These are phyloP conservation scores for Sitophilus oryzae DNA, from an alignment of 1,140 invertebrate genomes.

Conservation along the genomic window DNA sequence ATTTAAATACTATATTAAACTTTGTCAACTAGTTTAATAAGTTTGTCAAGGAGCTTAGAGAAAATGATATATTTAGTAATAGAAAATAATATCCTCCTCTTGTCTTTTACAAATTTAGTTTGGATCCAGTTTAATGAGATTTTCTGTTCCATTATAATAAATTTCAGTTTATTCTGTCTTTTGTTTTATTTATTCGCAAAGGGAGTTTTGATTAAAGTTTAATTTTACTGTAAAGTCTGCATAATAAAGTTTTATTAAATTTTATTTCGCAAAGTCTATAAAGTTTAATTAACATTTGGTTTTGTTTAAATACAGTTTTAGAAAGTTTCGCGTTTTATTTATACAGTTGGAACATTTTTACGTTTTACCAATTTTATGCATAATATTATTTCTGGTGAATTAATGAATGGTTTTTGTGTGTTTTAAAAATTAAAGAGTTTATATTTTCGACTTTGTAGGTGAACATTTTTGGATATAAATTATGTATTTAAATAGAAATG, in stretches of 20 bases:
- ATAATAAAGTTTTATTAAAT: conserved; percentile 10
- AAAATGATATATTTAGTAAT: conserved; percentile 21
- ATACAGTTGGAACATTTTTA: background rate
- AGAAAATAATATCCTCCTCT: conserved; percentile 19
- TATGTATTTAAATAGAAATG: too few relatives aligned
- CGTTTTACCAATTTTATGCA: background rate
- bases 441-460: too few relatives aligned
- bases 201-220: conserved; percentile 13
- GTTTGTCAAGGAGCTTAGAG: conserved; percentile 16
- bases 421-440: too few relatives aligned
- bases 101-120: conserved; percentile 19
- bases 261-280: conserved; percentile 7
- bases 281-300: conserved; percentile 9
- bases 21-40: conserved; percentile 18
- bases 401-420: too few relatives aligned
- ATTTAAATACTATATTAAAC: conserved; percentile 15
- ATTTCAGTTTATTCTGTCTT: conserved; percentile 14
- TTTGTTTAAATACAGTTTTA: conserved; percentile 8
- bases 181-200: conserved; percentile 10
- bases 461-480: too few relatives aligned
- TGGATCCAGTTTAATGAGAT: conserved; percentile 18
- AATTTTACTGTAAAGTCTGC: conserved; percentile 10
- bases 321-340: background rate
- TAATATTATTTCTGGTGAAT: background rate
- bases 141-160: conserved; percentile 12